These are phyloP conservation scores for Habroteleia sp. DNA, from an alignment of 2,888 invertebrate genomes.

Conservation along the genomic window DNA sequence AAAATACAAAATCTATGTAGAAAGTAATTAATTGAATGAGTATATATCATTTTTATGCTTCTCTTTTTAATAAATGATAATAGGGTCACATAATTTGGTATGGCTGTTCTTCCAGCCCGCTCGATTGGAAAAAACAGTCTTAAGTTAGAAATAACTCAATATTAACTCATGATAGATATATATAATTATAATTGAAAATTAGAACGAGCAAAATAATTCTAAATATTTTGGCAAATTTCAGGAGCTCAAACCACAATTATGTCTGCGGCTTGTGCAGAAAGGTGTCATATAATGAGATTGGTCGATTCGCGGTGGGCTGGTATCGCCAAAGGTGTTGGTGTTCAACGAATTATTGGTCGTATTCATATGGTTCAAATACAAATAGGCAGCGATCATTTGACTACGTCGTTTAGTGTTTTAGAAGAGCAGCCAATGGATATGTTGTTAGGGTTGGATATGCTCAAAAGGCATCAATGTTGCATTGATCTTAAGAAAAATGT, in stretches of 20 bases:
- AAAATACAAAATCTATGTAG: too few relatives aligned
- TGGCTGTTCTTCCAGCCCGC: too few relatives aligned
- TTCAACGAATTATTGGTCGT: slow-evolving; percentile 96
- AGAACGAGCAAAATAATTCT: too few relatives aligned
- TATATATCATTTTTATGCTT: too few relatives aligned
- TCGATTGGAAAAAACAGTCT: too few relatives aligned
- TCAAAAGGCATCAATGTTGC: slow-evolving; percentile 97
- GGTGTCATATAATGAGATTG: slow-evolving; percentile 94
- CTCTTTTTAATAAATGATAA: too few relatives aligned
- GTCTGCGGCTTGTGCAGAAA: slow-evolving; percentile 97
- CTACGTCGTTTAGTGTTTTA: slow-evolving; percentile 97
- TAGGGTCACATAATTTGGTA: too few relatives aligned
- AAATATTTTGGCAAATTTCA: slow-evolving; percentile 72
- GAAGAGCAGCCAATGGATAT: slow-evolving; percentile 99
- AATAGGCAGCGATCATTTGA: slow-evolving; percentile 95
- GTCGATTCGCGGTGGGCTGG: slow-evolving; percentile 97
- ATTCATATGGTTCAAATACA: slow-evolving; percentile 99
- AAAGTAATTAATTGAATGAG: too few relatives aligned
- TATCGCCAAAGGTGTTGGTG: slow-evolving; percentile 98
- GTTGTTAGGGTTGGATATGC: slow-evolving; percentile 98
- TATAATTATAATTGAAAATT: too few relatives aligned
- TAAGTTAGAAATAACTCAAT: too few relatives aligned
- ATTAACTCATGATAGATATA: too few relatives aligned
- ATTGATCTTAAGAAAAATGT: slow-evolving; percentile 95
- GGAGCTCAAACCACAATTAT: slow-evolving; percentile 98